Evolutionary conservation across 2,888 invertebrate genomes (phyloP), one percentile per base, ranked within the genome.

Genomic region (Anthrax anthrax): DNA sequence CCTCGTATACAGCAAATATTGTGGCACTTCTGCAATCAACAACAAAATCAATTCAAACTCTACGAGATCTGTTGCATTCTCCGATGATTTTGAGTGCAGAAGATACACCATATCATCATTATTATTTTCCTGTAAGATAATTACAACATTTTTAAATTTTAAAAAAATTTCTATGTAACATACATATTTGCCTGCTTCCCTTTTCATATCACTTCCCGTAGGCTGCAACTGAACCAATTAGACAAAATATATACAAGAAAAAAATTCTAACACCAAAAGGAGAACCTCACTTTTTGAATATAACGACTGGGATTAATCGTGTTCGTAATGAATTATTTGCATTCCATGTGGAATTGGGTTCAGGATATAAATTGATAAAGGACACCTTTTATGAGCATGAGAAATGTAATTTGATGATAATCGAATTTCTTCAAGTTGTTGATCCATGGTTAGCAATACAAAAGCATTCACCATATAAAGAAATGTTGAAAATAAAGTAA

Each of bases 1-100:
- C 80, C 0, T 77, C 81, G 0, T 82, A 80, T 58, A 78, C 81
- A 0, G 82, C 81, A 0, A 81, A 78, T 60, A 80, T 76, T 49
- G 75, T 82, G 2, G 73, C 73, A 4, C 60, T 82, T 10, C 69
- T 82, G 2, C 75, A 81, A 50, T 77, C 81, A 0, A 77, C 81
- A 0, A 76, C 79, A 19, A 72, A 75, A 8, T 76, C 75, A 12
- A 76, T 83, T 6, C 70, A 72, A 42, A 74, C 72, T 1, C 52
- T 79, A 3, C 61, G 70, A 0, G 78, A 79, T 53, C 66, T 83
- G 14, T 63, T 77, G 2, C 65, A 72, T 54, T 80, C 80, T 1
- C 76, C 78, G 0, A 62, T 83, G 12, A 72, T 73, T 53, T 55
- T 81, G 1, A 80, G 76, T 0, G 74, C 75, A 0, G 76, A 79